Conservation (phyloP, 2,113 vertebrate genomes). For the Microtus montanus region DNA sequence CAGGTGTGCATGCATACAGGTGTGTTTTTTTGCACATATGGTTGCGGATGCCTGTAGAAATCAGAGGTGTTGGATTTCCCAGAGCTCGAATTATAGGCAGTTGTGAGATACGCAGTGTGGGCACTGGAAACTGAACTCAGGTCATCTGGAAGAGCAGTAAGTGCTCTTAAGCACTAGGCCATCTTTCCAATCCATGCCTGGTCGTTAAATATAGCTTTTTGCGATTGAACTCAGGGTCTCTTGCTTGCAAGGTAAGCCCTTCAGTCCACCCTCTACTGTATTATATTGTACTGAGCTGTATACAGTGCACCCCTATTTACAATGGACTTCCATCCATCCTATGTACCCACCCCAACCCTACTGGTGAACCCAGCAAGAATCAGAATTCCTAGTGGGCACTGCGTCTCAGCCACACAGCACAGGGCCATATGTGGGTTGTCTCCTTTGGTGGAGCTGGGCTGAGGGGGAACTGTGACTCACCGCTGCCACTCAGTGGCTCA, state of each 20-base stretch:
- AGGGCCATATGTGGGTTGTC: neutral
- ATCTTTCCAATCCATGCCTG: neutral
- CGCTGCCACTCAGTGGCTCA: neutral
- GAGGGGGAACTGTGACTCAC: neutral
- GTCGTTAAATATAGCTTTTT: neutral
- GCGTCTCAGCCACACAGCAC: neutral
- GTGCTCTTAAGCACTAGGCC: neutral
- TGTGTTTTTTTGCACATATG: too few relatives aligned
- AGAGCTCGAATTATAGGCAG: neutral
- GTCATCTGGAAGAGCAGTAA: neutral
- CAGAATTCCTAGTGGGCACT: neutral
- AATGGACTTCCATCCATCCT: too few relatives aligned
- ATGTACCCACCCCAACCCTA: neutral
- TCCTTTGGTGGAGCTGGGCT: neutral
- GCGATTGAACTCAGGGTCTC: neutral
- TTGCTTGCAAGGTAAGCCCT: neutral
- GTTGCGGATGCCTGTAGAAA: neutral
- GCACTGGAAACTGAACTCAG: neutral
- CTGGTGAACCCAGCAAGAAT: neutral
- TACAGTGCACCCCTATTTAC: too few relatives aligned
- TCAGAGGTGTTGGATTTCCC: neutral
- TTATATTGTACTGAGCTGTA: neutral
- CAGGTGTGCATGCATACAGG: neutral
- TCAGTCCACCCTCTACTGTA: neutral
- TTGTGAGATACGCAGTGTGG: neutral